A percentile compares a stretch with the other conserved stretches of the same genome.
Evolutionary conservation across 2,113 vertebrate species (phyloP).

Genomic region (Tenebrosternarchus preto): DNA sequence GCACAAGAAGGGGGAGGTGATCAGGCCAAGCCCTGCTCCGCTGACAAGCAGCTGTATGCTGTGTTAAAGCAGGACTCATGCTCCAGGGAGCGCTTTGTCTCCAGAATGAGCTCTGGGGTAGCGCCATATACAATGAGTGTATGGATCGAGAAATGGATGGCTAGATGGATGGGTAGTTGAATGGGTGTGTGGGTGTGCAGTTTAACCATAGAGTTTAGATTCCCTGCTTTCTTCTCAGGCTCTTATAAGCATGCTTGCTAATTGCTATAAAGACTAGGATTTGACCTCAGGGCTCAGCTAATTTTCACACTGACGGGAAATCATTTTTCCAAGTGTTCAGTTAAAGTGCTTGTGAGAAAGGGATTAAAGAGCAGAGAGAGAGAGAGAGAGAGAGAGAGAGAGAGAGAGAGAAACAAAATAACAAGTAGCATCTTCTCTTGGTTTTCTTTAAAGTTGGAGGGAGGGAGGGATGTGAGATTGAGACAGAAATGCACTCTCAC

Average conservation of each 20-base stretch:
- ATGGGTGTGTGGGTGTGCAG: slow-evolving; percentile 18
- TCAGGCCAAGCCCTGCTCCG: slow-evolving; percentile 39
- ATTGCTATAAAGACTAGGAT: slow-evolving; percentile 2
- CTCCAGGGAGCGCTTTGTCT: slow-evolving; percentile 43
- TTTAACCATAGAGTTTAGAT: neutral
- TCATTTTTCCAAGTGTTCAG: slow-evolving; percentile 6
- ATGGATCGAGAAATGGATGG: neutral
- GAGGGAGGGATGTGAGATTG: too few relatives aligned
- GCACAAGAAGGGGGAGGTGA: slow-evolving; percentile 29
- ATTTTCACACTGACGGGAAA: neutral
- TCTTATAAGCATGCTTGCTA: slow-evolving; percentile 9
- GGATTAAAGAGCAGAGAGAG: neutral
- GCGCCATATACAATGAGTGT: slow-evolving; percentile 22
- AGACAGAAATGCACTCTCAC: too few relatives aligned
- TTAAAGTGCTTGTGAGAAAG: neutral
- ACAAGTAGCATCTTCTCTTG: too few relatives aligned
- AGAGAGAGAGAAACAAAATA: slow-evolving; percentile 3
- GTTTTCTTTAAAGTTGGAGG: too few relatives aligned
- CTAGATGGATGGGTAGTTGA: slow-evolving; percentile 1
- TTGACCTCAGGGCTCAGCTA: neutral
- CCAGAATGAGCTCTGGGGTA: slow-evolving; percentile 6
- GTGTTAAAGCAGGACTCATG: slow-evolving; percentile 32
- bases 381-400: slow-evolving; percentile 11
- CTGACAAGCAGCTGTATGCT: slow-evolving; percentile 41
- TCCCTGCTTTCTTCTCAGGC: neutral